Evolutionary conservation across 2,888 invertebrate genomes (phyloP).

Genomic region (Odontothrips loti): DNA sequence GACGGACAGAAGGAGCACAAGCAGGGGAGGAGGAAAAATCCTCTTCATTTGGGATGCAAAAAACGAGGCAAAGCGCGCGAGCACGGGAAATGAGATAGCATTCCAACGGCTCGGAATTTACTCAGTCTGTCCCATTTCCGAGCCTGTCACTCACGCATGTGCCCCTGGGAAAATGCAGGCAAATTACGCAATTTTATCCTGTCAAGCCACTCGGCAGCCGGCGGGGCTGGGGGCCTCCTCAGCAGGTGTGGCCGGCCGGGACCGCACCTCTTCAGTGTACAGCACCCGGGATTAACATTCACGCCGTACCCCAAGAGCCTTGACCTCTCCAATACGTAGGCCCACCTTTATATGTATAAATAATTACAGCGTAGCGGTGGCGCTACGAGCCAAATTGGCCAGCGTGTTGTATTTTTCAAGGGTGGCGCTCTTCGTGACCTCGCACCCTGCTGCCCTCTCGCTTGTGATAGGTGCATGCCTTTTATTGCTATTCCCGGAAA

Average conservation of each 20-base stretch:
- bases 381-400: too few relatives aligned
- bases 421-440: too few relatives aligned
- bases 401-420: too few relatives aligned
- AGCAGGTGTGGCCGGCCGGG: neutral
- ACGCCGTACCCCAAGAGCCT: too few relatives aligned
- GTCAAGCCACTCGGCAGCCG: neutral
- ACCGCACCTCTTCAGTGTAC: neutral
- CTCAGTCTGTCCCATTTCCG: slow-evolving; percentile 9
- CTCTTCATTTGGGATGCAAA: slow-evolving; percentile 23
- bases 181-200: slow-evolving; percentile 21
- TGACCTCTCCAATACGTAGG: too few relatives aligned
- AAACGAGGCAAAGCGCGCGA: neutral
- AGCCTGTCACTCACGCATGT: slow-evolving; percentile 1
- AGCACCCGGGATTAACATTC: too few relatives aligned
- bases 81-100: slow-evolving; percentile 22
- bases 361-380: too few relatives aligned
- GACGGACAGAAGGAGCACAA: neutral
- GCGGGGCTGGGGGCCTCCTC: neutral
- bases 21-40: neutral
- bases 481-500: too few relatives aligned
- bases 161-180: neutral
- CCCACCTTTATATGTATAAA: too few relatives aligned
- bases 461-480: too few relatives aligned
- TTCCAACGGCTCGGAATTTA: slow-evolving; percentile 12
- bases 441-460: too few relatives aligned